A percentile compares a stretch with the other conserved stretches of the same genome.
These are phyloP conservation scores for Pterocles gutturalis DNA, from an alignment of 2,113 vertebrate species.

Conservation along the genomic window DNA sequence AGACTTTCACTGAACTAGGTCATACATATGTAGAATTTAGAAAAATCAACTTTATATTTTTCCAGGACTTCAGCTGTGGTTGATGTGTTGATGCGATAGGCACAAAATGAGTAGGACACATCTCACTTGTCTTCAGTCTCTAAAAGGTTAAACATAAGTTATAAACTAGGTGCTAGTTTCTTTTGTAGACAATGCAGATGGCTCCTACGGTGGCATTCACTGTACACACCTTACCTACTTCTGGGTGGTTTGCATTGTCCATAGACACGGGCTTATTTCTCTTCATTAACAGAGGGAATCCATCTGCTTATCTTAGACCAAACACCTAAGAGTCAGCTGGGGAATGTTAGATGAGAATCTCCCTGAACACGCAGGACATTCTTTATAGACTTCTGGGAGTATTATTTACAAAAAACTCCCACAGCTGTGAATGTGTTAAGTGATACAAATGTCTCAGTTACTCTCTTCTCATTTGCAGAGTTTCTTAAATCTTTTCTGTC, in stretches of 20 bases:
- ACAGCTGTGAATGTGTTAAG: background rate
- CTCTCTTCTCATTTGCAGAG: background rate
- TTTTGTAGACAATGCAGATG: background rate
- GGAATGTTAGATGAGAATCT: background rate
- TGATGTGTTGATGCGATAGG: background rate
- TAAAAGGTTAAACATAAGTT: background rate
- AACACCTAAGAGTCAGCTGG: background rate
- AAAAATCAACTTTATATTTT: background rate
- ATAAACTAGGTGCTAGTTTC: background rate
- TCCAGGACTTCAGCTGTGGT: background rate
- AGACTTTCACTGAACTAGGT: background rate
- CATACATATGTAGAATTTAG: background rate
- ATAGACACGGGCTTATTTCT: background rate
- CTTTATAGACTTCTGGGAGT: background rate
- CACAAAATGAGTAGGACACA: background rate
- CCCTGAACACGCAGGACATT: background rate
- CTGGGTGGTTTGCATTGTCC: background rate
- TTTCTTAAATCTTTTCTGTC: background rate
- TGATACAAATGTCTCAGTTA: background rate
- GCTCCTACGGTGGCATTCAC: background rate
- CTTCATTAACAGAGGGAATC: background rate
- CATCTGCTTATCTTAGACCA: background rate
- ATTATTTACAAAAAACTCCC: background rate
- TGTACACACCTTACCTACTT: background rate
- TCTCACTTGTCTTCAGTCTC: background rate